These are phyloP conservation scores for Meles meles DNA, from an alignment of 2,113 vertebrate genomes.

Conservation along the genomic window DNA sequence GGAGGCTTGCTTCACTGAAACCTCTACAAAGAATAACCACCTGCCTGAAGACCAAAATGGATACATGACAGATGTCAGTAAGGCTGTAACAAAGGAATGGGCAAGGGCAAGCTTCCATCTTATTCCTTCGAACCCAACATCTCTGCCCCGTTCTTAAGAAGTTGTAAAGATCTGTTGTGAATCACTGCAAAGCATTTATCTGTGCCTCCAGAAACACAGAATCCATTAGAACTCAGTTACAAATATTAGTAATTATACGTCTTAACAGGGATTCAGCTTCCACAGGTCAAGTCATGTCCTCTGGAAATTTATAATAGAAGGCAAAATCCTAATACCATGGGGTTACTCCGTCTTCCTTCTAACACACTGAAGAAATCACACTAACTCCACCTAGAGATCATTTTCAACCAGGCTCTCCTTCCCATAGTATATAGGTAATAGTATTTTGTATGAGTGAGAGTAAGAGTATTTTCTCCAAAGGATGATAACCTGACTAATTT, in stretches of 20 bases:
- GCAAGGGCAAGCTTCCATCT: not conserved
- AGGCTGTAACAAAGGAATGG: not conserved
- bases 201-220: not conserved
- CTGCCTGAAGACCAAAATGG: not conserved
- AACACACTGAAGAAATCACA: not conserved
- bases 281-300: not conserved
- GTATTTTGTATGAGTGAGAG: not conserved
- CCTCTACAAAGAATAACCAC: not conserved
- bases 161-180: not conserved
- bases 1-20: not conserved
- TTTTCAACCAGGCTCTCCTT: not conserved
- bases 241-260: not conserved
- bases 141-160: not conserved
- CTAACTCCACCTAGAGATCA: not conserved
- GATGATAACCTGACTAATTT: not conserved
- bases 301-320: not conserved
- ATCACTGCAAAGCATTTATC: not conserved
- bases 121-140: not conserved
- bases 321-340: not conserved
- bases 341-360: not conserved
- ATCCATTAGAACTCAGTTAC: not conserved
- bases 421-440: not conserved
- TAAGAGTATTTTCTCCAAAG: not conserved
- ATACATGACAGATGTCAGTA: not conserved
- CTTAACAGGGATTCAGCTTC: not conserved